phyloP scores from a whole-genome alignment of 2,888 invertebrate genomes.

The Tetheella fluctuosa region DNA sequence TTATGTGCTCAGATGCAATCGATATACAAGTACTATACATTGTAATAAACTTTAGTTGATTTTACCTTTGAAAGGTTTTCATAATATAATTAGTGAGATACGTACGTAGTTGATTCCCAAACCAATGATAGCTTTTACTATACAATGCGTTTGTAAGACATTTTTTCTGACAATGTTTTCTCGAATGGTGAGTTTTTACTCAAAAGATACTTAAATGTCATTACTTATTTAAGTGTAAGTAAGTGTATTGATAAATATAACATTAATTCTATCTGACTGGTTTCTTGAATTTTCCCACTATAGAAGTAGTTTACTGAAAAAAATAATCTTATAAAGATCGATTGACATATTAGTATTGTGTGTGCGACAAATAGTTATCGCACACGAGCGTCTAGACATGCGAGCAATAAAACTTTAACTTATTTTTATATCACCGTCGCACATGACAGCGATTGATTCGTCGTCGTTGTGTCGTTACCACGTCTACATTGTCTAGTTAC shows the following conservation, averaged over 20 bases:
- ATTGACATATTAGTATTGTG: background rate
- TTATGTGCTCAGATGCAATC: no score
- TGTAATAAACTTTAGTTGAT: background rate
- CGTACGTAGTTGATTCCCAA: no score
- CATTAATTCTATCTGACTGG: no score
- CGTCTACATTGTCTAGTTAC: background rate
- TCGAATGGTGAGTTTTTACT: no score
- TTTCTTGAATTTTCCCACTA: no score
- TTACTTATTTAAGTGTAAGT: no score
- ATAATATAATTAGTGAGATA: background rate
- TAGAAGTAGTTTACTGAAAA: background rate
- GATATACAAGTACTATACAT: no score
- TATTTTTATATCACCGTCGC: background rate
- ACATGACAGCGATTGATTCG: background rate
- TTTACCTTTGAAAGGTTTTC: background rate
- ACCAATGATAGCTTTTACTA: no score
- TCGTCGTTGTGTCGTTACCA: background rate
- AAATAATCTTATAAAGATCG: background rate
- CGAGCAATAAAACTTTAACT: background rate
- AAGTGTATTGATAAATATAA: no score
- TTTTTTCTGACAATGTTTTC: no score
- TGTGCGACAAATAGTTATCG: background rate
- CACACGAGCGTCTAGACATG: conserved; percentile 10
- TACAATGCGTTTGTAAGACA: no score
- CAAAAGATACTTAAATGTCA: no score